Percentiles rank a stretch among this genome's conserved stretches.
Evolutionary conservation across 2,113 vertebrate species (phyloP).

Genomic region (Vimba vimba): DNA sequence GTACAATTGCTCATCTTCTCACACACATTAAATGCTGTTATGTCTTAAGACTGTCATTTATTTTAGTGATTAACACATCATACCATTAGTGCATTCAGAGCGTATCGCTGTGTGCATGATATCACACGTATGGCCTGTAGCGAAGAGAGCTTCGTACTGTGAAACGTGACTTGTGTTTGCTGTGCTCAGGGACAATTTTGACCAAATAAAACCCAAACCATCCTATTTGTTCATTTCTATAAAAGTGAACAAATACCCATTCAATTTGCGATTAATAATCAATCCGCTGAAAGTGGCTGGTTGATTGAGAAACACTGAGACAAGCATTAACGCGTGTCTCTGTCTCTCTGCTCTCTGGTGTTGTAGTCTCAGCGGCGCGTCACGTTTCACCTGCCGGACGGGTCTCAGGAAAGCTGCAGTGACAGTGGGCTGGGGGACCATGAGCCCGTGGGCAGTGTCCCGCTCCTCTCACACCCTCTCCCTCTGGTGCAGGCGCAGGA

Average conservation of each 20-base stretch:
- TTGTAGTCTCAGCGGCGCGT: conserved; percentile 98
- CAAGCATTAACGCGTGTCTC: conserved; percentile 51
- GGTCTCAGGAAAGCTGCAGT: conserved; percentile 99
- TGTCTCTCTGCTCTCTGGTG: conserved; percentile 90
- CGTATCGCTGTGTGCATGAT: not conserved
- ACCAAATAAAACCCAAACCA: conserved; percentile 1
- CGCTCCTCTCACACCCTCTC: conserved; percentile 98
- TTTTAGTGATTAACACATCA: not conserved
- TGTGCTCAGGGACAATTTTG: conserved; percentile 52
- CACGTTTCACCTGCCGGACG: conserved; percentile 99
- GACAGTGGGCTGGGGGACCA: conserved; percentile 99
- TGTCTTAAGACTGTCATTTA: not conserved
- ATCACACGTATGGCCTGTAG: conserved; percentile 60
- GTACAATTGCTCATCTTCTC: not conserved
- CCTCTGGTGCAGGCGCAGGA: conserved; percentile 99
- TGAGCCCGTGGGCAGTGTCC: conserved; percentile 95
- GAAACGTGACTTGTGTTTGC: conserved; percentile 72
- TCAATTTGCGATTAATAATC: conserved; percentile 4
- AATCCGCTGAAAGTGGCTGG: not conserved
- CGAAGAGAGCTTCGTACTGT: conserved; percentile 67
- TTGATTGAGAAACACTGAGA: conserved; percentile 12
- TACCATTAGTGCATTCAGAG: not conserved
- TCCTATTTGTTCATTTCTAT: not conserved
- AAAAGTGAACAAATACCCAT: not conserved
- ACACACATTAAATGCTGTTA: not conserved